Conservation (phyloP, 2,888 invertebrate genomes). For the Synanthedon formicaeformis region DNA sequence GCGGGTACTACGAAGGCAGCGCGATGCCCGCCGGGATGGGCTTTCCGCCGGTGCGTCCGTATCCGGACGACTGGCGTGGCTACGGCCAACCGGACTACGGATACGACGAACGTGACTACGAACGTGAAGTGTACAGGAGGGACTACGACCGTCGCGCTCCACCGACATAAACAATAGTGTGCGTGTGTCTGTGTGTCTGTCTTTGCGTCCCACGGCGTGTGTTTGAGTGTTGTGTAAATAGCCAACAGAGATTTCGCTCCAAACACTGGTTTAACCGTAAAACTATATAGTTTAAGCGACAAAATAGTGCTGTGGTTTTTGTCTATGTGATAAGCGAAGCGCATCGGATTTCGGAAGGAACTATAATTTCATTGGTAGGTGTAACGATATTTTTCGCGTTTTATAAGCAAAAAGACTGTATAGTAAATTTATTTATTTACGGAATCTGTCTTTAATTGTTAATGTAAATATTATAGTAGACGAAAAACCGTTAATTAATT, state of each 20-base stretch:
- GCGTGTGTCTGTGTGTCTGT: slow-evolving; percentile 1
- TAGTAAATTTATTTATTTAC: slow-evolving; percentile 65
- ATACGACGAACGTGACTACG: slow-evolving; percentile 67
- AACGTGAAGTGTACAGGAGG: slow-evolving; percentile 70
- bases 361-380: slow-evolving; percentile 31
- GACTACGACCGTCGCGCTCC: slow-evolving; percentile 77
- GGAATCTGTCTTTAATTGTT: slow-evolving; percentile 39
- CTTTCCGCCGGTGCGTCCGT: slow-evolving; percentile 49
- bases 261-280: slow-evolving; percentile 43
- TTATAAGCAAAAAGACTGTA: slow-evolving; percentile 56
- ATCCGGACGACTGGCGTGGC: slow-evolving; percentile 64
- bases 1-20: slow-evolving; percentile 51
- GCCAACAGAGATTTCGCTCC: slow-evolving; percentile 33
- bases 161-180: slow-evolving; percentile 46
- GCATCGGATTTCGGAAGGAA: slow-evolving; percentile 32
- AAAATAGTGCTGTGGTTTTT: slow-evolving; percentile 66
- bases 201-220: neutral
- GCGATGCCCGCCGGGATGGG: slow-evolving; percentile 66
- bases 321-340: slow-evolving; percentile 64
- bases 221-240: slow-evolving; percentile 38
- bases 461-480: slow-evolving; percentile 57
- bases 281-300: slow-evolving; percentile 62
- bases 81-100: slow-evolving; percentile 62
- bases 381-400: slow-evolving; percentile 27
- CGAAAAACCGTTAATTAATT: slow-evolving; percentile 32